phyloP scores from a whole-genome alignment of 2,888 invertebrate genomes.

The Pinctada fucata region DNA sequence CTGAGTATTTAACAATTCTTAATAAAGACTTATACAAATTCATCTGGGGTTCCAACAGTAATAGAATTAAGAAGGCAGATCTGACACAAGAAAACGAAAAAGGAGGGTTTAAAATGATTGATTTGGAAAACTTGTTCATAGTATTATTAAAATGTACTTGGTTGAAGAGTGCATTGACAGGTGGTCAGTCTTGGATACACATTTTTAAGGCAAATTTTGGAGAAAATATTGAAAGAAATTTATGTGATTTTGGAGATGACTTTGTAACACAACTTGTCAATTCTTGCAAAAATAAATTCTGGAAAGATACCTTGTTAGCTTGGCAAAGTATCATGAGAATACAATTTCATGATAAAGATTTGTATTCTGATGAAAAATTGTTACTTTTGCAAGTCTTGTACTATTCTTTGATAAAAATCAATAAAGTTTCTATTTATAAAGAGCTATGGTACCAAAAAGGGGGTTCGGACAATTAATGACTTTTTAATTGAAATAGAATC shows the following conservation, averaged over 20 bases:
- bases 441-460: no score
- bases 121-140: not conserved
- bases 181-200: not conserved
- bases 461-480: no score
- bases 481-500: no score
- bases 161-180: not conserved
- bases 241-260: not conserved
- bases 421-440: no score
- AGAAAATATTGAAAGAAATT: not conserved
- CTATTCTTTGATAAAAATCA: no score
- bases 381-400: no score
- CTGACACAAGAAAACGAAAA: not conserved
- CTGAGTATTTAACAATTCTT: not conserved
- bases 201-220: not conserved
- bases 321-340: no score
- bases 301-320: no score
- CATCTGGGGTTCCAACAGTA: not conserved
- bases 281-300: not conserved
- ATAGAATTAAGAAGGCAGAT: not conserved
- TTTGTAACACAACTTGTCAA: not conserved
- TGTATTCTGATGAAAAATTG: no score
- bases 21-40: not conserved
- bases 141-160: not conserved
- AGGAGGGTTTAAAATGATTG: slow-evolving; percentile 15
- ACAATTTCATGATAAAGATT: no score